Evolutionary conservation across 2,888 invertebrate species (phyloP).

Genomic region (Corythucha ciliata): DNA sequence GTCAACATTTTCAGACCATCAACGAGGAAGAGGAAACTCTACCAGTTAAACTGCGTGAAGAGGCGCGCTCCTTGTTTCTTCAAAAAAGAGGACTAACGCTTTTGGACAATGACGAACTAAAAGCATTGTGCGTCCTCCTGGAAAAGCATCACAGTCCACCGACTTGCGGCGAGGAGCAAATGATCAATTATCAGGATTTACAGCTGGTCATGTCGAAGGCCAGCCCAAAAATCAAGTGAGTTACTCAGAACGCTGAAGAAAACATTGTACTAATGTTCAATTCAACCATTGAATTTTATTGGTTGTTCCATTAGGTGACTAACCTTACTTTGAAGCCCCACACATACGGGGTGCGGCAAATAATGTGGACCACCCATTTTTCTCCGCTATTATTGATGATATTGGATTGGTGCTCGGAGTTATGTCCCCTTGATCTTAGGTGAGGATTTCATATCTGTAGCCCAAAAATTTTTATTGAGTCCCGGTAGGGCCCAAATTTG

Average conservation of each 20-base stretch:
- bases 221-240: constrained; percentile 61
- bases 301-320: no score
- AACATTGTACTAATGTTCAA: no score
- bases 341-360: no score
- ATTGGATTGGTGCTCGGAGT: no score
- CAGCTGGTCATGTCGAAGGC: constrained; percentile 65
- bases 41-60: constrained; percentile 73
- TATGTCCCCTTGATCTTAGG: no score
- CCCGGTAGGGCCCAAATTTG: no score
- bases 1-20: constrained; percentile 5
- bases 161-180: constrained; percentile 63
- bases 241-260: background rate
- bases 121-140: constrained; percentile 69
- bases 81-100: constrained; percentile 76
- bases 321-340: no score
- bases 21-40: constrained; percentile 60
- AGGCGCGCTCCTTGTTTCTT: constrained; percentile 76
- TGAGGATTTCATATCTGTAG: no score
- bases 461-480: no score
- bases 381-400: no score
- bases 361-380: no score
- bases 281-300: no score
- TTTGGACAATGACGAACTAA: constrained; percentile 77
- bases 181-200: constrained; percentile 78
- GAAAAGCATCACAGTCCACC: constrained; percentile 73